A percentile compares a stretch with the other conserved stretches of the same genome.
Evolutionary conservation across 1,140 invertebrate genomes (phyloP).

Genomic region (Aphelinus certus): DNA sequence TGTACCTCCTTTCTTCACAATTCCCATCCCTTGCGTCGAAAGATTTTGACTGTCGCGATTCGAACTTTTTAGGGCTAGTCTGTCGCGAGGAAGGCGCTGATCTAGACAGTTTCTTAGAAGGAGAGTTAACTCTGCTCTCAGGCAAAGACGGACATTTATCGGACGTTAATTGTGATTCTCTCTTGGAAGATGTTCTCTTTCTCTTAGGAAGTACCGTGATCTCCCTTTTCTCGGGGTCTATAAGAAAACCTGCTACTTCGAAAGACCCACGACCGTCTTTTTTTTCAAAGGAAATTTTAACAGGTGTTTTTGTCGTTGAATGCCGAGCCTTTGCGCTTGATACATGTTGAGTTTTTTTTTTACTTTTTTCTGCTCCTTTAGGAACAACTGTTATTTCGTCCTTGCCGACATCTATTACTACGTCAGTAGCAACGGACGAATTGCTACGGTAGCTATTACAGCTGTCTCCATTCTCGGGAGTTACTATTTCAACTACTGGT

Average conservation of each 20-base stretch:
- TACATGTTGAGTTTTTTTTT: neutral
- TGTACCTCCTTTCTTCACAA: slow-evolving; percentile 4
- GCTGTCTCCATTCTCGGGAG: slow-evolving; percentile 47
- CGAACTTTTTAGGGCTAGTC: slow-evolving; percentile 43
- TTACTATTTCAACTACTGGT: slow-evolving; percentile 53
- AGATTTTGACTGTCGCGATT: slow-evolving; percentile 29
- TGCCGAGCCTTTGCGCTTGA: neutral
- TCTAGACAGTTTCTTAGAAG: slow-evolving; percentile 42
- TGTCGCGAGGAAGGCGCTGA: slow-evolving; percentile 38
- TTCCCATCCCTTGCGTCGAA: too few relatives aligned
- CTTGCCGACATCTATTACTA: slow-evolving; percentile 53
- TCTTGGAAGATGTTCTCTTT: slow-evolving; percentile 32
- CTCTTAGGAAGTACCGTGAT: slow-evolving; percentile 22
- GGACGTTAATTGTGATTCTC: slow-evolving; percentile 24
- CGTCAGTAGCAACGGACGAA: slow-evolving; percentile 47
- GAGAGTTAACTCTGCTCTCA: slow-evolving; percentile 33
- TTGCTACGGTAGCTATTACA: slow-evolving; percentile 37
- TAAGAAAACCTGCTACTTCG: slow-evolving; percentile 20
- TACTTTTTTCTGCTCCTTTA: slow-evolving; percentile 43
- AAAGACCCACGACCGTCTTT: neutral
- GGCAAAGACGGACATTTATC: slow-evolving; percentile 45
- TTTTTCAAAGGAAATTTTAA: slow-evolving; percentile 33
- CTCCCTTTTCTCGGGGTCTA: slow-evolving; percentile 23
- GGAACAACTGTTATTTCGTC: slow-evolving; percentile 50
- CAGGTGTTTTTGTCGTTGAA: slow-evolving; percentile 1